These are phyloP conservation scores for Hydropsyche betteni DNA, from an alignment of 2,888 invertebrate species.

Conservation along the genomic window DNA sequence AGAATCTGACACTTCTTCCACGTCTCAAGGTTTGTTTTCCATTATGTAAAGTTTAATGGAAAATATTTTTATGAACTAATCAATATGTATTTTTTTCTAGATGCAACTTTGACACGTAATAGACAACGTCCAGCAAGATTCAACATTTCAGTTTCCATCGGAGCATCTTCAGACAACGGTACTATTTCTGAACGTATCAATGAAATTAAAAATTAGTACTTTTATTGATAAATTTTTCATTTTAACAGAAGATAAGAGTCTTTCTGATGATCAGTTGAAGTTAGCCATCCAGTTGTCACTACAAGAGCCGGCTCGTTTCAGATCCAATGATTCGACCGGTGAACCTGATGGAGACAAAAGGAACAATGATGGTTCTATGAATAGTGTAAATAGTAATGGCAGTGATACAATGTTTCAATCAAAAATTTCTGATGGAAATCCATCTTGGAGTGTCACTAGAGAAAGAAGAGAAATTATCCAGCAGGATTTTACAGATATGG, in stretches of 20 bases:
- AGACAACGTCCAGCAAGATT: slow-evolving; percentile 49
- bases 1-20: slow-evolving; percentile 42
- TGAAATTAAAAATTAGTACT: not conserved
- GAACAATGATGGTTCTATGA: slow-evolving; percentile 28
- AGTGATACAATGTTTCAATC: slow-evolving; percentile 20
- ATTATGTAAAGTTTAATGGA: not conserved
- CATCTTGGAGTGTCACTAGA: slow-evolving; percentile 28
- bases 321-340: slow-evolving; percentile 36
- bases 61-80: not conserved
- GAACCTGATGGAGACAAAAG: slow-evolving; percentile 24
- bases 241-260: slow-evolving; percentile 47
- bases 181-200: not conserved
- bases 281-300: slow-evolving; percentile 66
- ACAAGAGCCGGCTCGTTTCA: slow-evolving; percentile 58
- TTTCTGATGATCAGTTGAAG: slow-evolving; percentile 62
- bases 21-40: slow-evolving; percentile 27
- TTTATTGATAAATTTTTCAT: not conserved
- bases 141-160: slow-evolving; percentile 51
- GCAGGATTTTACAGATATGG: not conserved
- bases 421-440: slow-evolving; percentile 27
- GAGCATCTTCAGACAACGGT: slow-evolving; percentile 50
- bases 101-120: slow-evolving; percentile 45
- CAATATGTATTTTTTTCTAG: slow-evolving; percentile 37
- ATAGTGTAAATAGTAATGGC: slow-evolving; percentile 1
- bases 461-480: slow-evolving; percentile 23